Base-by-base conservation (phyloP, 2,888 invertebrate genomes). In the Eupithecia tripunctaria region DNA sequence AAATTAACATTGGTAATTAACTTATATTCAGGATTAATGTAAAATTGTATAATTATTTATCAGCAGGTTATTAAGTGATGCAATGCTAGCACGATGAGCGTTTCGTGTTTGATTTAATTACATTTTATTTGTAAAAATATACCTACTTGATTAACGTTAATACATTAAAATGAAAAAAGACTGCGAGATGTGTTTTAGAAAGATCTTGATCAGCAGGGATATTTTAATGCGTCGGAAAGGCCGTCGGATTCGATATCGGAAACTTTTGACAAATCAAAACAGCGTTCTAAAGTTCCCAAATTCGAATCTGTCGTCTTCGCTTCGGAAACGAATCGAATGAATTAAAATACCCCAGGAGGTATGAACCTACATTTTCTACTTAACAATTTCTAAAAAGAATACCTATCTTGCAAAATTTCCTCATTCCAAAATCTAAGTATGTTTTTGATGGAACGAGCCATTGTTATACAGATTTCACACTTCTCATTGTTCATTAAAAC, bases 381-480 rank as follows among this genome's bases (percentile, higher is more conserved):
- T 51, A 51, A 21, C 51, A 21, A 51, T 21, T 38, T 64, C 38
- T 10, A 32, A 64, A 2, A 36, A 36, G 32, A 63, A 36, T 10
- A 29, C n/a, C 3, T n/a, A 60, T 18, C 36, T 64, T 64, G 36
- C 36, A 21, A 64, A 25, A 71, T 36, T 66, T 63, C 67, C 63
- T 41, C 41, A 29, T 67, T 41, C 51, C 51, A 18, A 67, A 66
- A 62, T 21, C 21, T 62, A 41, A 25, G 47, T 25, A 63, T 51
- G 41, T 56, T n/a, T 21, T 21, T 32, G 47, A 69, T 47, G 63
- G 63, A 43, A 63, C 62, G 21, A 70, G n/a, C 41, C 70, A 74
- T 71, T 73, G 73, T 67, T 67, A 51, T 51, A 38, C 41, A 59
- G 64, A 70, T 73, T 73, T 71, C 68, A 71, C 71, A 68, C 43